phyloP scores from a whole-genome alignment of 1,140 invertebrate species.

The Sipha flava region DNA sequence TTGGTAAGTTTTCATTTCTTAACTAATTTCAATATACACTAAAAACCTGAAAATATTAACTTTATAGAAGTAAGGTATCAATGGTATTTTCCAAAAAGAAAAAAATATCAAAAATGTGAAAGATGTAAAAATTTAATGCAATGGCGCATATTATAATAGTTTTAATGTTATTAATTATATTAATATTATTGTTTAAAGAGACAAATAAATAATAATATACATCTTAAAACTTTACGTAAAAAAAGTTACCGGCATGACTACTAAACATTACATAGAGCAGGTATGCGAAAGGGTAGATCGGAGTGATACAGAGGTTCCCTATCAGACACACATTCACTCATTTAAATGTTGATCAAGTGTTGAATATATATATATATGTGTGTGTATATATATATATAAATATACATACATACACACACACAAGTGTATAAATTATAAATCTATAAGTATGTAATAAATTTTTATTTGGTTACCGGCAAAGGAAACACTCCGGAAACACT shows the following conservation, averaged over 20 bases:
- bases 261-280: neutral
- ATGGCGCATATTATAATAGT: slow-evolving; percentile 9
- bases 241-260: slow-evolving; percentile 22
- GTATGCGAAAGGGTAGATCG: neutral
- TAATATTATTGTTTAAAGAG: slow-evolving; percentile 16
- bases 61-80: no score
- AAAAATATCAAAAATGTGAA: neutral
- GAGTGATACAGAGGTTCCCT: neutral
- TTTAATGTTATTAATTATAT: slow-evolving; percentile 9
- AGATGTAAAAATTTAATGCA: slow-evolving; percentile 22
- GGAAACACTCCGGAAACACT: slow-evolving; percentile 21
- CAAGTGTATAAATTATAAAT: no score
- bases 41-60: no score
- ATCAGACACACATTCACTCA: neutral
- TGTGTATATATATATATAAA: neutral
- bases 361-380: neutral
- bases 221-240: slow-evolving; percentile 20
- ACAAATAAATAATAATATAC: slow-evolving; percentile 30
- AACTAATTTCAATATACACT: no score
- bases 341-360: neutral
- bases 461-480: neutral
- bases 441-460: neutral
- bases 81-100: neutral
- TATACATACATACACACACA: no score
- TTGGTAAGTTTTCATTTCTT: no score